Conservation (phyloP, 2,113 vertebrate species). For the Craseonycteris thonglongyai region DNA sequence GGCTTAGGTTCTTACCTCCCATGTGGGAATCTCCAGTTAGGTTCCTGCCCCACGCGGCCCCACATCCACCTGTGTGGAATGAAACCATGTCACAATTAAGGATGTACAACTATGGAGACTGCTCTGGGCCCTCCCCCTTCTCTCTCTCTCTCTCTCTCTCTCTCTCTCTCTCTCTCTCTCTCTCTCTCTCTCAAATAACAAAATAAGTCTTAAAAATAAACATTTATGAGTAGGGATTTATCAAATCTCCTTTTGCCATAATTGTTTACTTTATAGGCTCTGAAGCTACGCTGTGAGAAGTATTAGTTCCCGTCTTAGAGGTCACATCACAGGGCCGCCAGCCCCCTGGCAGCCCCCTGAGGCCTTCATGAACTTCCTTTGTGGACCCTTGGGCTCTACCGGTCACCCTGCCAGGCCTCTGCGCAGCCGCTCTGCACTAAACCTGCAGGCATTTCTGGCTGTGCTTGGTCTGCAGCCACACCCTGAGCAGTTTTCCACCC, state of each 20-base stretch:
- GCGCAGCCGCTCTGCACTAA: background rate
- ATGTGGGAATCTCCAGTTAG: no score
- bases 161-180: no score
- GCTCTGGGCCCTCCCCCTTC: no score
- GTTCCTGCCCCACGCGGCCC: no score
- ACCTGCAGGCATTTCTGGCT: background rate
- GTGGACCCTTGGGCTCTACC: no score
- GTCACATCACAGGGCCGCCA: background rate
- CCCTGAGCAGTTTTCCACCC: background rate
- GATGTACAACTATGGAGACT: no score
- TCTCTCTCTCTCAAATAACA: no score
- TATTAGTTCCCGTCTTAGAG: background rate
- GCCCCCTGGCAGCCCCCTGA: accelerated
- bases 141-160: no score
- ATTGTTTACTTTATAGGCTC: background rate
- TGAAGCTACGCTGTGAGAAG: background rate
- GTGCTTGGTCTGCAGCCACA: background rate
- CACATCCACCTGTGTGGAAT: no score
- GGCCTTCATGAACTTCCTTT: background rate
- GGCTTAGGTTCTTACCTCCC: no score
- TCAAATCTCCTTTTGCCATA: background rate
- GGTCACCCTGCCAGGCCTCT: background rate
- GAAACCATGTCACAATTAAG: no score
- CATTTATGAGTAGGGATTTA: background rate
- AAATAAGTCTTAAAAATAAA: no score